Evolutionary conservation across 2,888 invertebrate genomes (phyloP).

Genomic region (Drosophila emarginata): DNA sequence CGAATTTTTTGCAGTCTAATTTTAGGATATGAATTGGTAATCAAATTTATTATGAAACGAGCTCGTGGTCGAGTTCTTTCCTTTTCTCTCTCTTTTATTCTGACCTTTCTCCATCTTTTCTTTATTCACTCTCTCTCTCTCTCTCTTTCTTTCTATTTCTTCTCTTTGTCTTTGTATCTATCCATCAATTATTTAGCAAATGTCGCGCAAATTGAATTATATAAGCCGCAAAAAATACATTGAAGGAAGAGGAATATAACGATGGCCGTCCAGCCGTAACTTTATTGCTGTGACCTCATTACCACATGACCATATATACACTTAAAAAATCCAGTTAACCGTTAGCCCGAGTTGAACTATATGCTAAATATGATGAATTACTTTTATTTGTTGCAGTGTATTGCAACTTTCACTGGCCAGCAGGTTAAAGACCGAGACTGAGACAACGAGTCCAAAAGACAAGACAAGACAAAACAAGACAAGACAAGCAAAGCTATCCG

Average conservation of each 20-base stretch:
- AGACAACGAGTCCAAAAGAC: constrained; percentile 18
- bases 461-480: constrained; percentile 39
- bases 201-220: constrained; percentile 64
- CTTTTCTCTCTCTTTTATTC: not conserved
- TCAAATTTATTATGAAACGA: too few species aligned
- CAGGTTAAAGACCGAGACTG: constrained; percentile 9
- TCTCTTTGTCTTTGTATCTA: not conserved
- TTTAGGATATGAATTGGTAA: too few species aligned
- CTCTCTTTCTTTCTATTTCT: not conserved
- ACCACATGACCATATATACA: constrained; percentile 15
- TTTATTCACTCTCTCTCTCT: not conserved
- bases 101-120: not conserved
- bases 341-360: not conserved
- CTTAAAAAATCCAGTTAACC: not conserved
- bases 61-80: constrained; percentile 12
- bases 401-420: constrained; percentile 2
- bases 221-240: constrained; percentile 33
- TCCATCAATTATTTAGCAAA: constrained; percentile 56
- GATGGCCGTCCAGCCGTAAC: constrained; percentile 22
- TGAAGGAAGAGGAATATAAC: constrained; percentile 7
- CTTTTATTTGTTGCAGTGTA: constrained; percentile 13
- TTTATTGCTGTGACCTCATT: constrained; percentile 62
- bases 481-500: constrained; percentile 3
- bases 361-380: not conserved
- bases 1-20: too few species aligned